Evolutionary conservation across 2,113 vertebrate species (phyloP).

Genomic region (Rhea pennata): DNA sequence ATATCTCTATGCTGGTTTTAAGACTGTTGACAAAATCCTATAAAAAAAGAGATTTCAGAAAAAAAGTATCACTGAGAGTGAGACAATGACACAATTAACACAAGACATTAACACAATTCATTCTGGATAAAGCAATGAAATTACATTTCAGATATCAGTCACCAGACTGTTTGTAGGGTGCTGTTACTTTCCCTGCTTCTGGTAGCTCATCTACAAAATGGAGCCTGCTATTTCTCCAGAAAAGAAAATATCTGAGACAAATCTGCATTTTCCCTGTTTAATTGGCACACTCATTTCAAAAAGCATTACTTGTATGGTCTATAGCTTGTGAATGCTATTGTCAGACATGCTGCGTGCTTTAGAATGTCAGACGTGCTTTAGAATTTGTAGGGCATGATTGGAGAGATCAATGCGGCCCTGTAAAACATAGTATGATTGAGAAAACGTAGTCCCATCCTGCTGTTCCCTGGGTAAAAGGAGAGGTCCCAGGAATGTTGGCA

Average conservation of each 20-base stretch:
- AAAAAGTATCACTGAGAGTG: background rate
- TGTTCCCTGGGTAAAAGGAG: slow-evolving; percentile 71
- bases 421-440: slow-evolving; percentile 8
- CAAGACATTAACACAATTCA: background rate
- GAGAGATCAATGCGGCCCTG: slow-evolving; percentile 21
- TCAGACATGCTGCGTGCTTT: background rate
- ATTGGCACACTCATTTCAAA: background rate
- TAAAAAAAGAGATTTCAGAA: background rate
- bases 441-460: slow-evolving; percentile 45
- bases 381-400: slow-evolving; percentile 1
- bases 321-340: background rate
- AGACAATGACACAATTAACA: background rate
- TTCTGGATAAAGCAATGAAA: background rate
- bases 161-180: background rate
- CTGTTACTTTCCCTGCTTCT: background rate
- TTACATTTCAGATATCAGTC: background rate
- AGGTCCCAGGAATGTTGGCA: slow-evolving; percentile 70
- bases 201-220: background rate
- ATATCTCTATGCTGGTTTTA: background rate
- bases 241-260: background rate
- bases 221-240: background rate
- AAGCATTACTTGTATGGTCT: background rate
- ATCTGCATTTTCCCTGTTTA: background rate
- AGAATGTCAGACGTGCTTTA: background rate
- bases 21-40: background rate